Evolutionary conservation across 2,113 vertebrate genomes (phyloP).

Genomic region (Coracopsis vasa): DNA sequence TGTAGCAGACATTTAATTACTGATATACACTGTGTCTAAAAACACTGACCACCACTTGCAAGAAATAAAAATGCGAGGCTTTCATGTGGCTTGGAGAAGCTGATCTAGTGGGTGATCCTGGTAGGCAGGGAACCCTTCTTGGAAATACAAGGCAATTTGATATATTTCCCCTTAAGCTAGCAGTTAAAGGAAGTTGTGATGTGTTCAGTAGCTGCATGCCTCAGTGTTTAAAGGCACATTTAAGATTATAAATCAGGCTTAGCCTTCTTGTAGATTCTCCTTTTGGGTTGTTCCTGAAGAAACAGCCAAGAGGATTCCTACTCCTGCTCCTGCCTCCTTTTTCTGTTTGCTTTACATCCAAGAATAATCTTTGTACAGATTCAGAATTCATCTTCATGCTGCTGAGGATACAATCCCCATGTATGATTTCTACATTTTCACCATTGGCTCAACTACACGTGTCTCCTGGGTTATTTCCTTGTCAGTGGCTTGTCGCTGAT

Average conservation of each 20-base stretch:
- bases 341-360: background rate
- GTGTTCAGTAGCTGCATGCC: background rate
- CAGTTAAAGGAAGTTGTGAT: background rate
- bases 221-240: background rate
- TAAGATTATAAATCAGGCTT: background rate
- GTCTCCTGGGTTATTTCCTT: background rate
- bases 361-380: background rate
- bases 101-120: rapidly evolving
- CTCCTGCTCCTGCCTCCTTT: background rate
- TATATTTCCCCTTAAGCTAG: background rate
- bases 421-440: background rate
- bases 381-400: background rate
- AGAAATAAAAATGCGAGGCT: background rate
- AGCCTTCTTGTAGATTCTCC: background rate
- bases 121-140: background rate
- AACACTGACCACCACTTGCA: background rate
- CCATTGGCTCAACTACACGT: rapidly evolving
- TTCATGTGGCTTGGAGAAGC: background rate
- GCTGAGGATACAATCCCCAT: rapidly evolving
- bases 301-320: background rate
- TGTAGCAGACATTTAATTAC: background rate
- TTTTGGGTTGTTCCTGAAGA: background rate
- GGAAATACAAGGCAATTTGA: background rate
- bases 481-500: background rate
- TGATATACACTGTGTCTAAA: background rate